A percentile compares a stretch with the other conserved stretches of the same genome.
phyloP scores from a whole-genome alignment of 64 coral and sea anemone genomes.

The Pachyseris speciosa region DNA sequence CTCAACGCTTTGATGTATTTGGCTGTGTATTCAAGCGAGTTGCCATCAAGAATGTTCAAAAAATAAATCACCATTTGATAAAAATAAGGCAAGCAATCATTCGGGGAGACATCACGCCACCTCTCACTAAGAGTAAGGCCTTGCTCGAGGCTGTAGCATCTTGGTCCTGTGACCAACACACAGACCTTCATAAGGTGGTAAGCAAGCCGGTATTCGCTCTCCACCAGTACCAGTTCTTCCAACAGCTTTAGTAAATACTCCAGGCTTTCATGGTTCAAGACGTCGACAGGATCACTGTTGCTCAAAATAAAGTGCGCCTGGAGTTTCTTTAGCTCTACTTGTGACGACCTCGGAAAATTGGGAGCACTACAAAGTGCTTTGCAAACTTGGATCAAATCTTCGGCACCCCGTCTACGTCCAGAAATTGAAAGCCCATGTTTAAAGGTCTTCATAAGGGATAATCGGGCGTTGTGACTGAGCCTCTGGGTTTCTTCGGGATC shows the following conservation, averaged over 20 bases:
- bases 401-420: neutral
- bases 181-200: conserved; percentile 62
- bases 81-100: conserved; percentile 47
- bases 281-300: conserved; percentile 56
- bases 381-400: conserved; percentile 67
- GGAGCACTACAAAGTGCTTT: conserved; percentile 55
- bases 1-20: conserved; percentile 47
- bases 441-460: conserved; percentile 59
- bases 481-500: conserved; percentile 75
- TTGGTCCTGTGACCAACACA: conserved; percentile 14
- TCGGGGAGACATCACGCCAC: neutral
- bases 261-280: neutral
- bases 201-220: conserved; percentile 27
- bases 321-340: conserved; percentile 59
- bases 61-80: conserved; percentile 53
- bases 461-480: neutral
- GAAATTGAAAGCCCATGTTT: neutral
- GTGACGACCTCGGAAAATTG: conserved; percentile 69
- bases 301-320: conserved; percentile 76
- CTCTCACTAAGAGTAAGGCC: conserved; percentile 8
- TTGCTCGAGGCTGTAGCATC: conserved; percentile 27
- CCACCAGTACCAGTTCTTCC: conserved; percentile 50
- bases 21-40: neutral
- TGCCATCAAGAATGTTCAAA: conserved; percentile 42
- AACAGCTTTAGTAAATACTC: conserved; percentile 65